Evolutionary conservation across 2,113 vertebrate species (phyloP).

Genomic region (Megaptera novaeangliae): DNA sequence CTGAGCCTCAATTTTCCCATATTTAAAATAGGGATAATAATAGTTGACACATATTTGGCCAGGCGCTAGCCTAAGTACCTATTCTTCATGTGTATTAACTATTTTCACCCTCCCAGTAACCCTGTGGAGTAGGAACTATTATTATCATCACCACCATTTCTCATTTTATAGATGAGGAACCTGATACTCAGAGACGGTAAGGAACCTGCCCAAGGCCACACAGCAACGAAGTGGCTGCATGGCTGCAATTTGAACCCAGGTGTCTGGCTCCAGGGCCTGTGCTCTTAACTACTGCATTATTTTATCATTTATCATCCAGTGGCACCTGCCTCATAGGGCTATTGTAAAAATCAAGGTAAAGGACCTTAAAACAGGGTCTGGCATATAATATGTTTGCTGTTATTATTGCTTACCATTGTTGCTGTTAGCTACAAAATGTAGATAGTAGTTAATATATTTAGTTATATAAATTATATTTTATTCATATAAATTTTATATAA

Average conservation of each 20-base stretch:
- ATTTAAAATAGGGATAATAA: background rate
- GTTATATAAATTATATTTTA: background rate
- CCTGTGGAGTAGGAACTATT: background rate
- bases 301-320: background rate
- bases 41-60: background rate
- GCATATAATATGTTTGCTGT: background rate
- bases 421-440: background rate
- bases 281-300: background rate
- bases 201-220: background rate
- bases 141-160: background rate
- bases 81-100: background rate
- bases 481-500: background rate
- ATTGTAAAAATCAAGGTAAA: background rate
- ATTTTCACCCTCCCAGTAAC: background rate
- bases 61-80: background rate
- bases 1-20: background rate
- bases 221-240: background rate
- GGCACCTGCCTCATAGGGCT: background rate
- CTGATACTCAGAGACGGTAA: background rate
- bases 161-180: background rate
- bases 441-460: background rate
- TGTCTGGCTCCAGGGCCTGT: background rate
- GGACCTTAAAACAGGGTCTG: background rate
- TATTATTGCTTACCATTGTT: background rate
- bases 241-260: background rate